Conservation (phyloP, 2,888 invertebrate genomes). For the Standfussiana lucernea region DNA sequence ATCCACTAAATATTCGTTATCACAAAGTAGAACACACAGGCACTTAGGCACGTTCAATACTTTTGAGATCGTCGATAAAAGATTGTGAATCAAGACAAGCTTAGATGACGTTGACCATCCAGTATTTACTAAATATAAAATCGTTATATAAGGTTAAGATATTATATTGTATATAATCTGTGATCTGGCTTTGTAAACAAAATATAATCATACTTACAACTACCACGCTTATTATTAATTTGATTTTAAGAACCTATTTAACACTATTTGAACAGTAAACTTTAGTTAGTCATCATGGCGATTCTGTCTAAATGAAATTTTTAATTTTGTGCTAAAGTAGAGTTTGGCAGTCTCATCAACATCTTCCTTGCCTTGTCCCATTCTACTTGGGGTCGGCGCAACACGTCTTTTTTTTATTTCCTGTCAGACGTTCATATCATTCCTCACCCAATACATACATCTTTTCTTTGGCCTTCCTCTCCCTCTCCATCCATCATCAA, state of each 20-base stretch:
- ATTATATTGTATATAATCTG: neutral
- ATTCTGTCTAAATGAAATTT: neutral
- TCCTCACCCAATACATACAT: too few relatives aligned
- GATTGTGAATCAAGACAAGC: conserved; percentile 48
- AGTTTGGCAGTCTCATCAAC: neutral
- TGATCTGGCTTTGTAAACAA: neutral
- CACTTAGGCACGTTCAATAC: conserved; percentile 57
- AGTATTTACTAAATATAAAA: conserved; percentile 5
- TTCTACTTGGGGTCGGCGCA: too few relatives aligned
- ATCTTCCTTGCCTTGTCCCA: too few relatives aligned
- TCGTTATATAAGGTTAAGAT: neutral
- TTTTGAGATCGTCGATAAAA: conserved; percentile 57
- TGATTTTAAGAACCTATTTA: neutral
- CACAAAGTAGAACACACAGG: conserved; percentile 32
- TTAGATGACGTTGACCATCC: conserved; percentile 19
- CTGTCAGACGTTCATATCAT: too few relatives aligned
- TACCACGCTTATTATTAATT: neutral
- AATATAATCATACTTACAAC: neutral
- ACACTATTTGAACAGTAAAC: neutral
- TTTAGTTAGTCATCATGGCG: neutral
- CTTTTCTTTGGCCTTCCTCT: too few relatives aligned
- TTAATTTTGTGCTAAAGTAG: neutral
- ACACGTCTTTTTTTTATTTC: too few relatives aligned
- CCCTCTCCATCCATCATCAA: too few relatives aligned
- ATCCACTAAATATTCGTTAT: conserved; percentile 11